Conservation (phyloP, 2,113 vertebrate species). For the Callospermophilus lateralis region DNA sequence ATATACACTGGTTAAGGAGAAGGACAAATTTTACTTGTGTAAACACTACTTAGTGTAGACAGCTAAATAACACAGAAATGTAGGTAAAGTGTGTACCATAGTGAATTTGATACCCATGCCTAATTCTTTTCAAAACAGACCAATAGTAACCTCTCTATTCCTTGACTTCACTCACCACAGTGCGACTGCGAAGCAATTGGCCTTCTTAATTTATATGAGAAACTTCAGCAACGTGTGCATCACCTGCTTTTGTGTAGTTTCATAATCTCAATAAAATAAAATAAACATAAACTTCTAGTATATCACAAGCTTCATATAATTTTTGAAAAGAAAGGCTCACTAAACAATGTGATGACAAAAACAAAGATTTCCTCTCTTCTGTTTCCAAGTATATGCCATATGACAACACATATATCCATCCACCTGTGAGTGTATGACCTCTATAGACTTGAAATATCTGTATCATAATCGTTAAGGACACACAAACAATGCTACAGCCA, state of each 20-base stretch:
- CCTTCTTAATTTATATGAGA: not conserved
- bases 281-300: not conserved
- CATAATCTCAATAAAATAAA: not conserved
- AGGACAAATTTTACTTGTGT: not conserved
- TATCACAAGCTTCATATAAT: not conserved
- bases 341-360: not conserved
- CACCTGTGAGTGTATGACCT: not conserved
- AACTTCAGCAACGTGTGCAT: not conserved
- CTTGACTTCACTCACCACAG: not conserved
- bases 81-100: not conserved
- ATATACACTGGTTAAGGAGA: not conserved
- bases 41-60: not conserved
- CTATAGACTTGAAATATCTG: not conserved
- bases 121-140: not conserved
- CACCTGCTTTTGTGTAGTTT: not conserved
- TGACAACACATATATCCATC: not conserved
- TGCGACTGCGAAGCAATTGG: not conserved
- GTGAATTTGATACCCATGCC: not conserved
- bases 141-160: not conserved
- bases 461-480: not conserved
- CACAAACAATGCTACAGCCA: not conserved
- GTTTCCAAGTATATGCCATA: not conserved
- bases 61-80: not conserved
- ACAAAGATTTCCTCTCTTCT: not conserved
- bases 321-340: slow-evolving; percentile 33